Evolutionary conservation across 2,888 invertebrate genomes (phyloP), one percentile per base, ranked within the genome.

Genomic region (Agrochola circellaris): DNA sequence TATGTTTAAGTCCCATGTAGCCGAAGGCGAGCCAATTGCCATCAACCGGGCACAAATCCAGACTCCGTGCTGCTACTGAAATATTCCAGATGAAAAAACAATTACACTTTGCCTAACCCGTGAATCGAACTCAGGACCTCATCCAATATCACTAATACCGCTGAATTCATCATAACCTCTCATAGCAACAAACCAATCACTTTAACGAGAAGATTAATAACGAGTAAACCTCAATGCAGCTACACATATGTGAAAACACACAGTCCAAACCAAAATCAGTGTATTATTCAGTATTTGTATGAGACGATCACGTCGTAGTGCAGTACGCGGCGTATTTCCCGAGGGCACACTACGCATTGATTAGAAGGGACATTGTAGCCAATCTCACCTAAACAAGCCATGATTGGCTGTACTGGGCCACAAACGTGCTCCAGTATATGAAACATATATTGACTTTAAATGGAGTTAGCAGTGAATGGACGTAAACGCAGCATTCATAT

Each of bases 301-400:
- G 84, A 80, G 64, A 78, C 74, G 82, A 82, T 84, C 88, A 83
- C 68, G 61, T 75, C 74, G 77, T 76, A 73, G 75, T 79, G 84
- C 81, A 80, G 70, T 68, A 81, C 71, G 75, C 51, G 56, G 69
- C 54, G 82, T 85, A 89, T 88, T 88, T 88, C 88, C 88, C 88
- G 61, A 70, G 85, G 87, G 88, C 69, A 62, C 81, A 78, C 75
- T 87, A 87, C 88, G 81, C 89, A 89, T 88, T 88, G 88, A 88
- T 88, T 88, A 88, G 80, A 85, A 78, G 82, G 88, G 88, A 88
- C 89, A 86, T 89, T 88, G 88, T 88, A 75, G 80, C 88, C 88
- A 87, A 89, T 87, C 89, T 82, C 79, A 66, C 77, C 88, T 82
- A 89, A 88, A 88, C 88, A 87, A 85, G 76, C 77, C 83, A 87